phyloP scores from a whole-genome alignment of 2,797 vertebrate species.

The Hypotaenidia philippensis region DNA sequence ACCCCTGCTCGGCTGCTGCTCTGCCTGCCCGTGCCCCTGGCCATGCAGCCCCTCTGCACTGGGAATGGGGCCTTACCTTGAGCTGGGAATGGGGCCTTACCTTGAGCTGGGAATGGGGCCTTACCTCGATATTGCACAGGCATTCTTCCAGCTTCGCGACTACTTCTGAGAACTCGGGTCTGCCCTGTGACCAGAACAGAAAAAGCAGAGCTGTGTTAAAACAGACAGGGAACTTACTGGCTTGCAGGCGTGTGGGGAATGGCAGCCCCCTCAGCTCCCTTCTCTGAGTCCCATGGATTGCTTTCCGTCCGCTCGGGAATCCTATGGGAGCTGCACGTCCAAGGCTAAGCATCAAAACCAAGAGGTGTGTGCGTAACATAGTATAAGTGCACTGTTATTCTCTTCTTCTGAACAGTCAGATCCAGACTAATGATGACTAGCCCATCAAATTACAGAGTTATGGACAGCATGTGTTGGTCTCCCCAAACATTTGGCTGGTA shows the following conservation, averaged over 20 bases:
- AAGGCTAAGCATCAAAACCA: accelerated
- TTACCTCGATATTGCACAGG: constrained; percentile 78
- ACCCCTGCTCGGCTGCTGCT: background rate
- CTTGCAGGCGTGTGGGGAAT: accelerated
- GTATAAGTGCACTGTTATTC: background rate
- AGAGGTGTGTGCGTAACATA: accelerated
- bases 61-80: too few species aligned
- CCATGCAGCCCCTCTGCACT: too few species aligned
- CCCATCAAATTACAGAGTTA: too few species aligned
- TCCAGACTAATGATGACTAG: too few species aligned
- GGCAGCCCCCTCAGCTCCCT: background rate
- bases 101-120: too few species aligned
- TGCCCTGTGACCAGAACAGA: constrained; percentile 82
- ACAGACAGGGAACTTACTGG: background rate
- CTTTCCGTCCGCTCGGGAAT: background rate
- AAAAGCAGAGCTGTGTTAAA: background rate
- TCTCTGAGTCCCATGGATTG: background rate
- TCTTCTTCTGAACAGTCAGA: background rate
- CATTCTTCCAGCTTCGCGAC: constrained; percentile 93
- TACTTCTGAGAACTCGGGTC: constrained; percentile 95
- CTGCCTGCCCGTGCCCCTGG: too few species aligned
- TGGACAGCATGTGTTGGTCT: too few species aligned
- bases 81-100: too few species aligned
- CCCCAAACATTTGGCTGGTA: too few species aligned
- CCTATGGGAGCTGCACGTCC: background rate